phyloP scores from a whole-genome alignment of 2,797 vertebrate genomes.

The Poecilia velifera region DNA sequence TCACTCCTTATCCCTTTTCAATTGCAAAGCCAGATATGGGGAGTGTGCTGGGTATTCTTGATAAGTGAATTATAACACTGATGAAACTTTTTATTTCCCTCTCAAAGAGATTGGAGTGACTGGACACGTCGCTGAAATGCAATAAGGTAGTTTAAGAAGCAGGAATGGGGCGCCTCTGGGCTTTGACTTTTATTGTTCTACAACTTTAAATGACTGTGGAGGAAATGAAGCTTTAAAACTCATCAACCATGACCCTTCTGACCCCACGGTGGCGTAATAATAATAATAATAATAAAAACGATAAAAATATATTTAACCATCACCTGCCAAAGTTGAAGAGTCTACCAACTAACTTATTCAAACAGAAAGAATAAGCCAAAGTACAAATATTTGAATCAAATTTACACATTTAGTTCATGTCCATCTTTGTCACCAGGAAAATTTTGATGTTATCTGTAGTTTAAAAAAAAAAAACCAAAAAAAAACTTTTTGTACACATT shows the following conservation, averaged over 20 bases:
- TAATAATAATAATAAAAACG: not conserved
- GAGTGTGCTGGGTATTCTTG: constrained; percentile 49
- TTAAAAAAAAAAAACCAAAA: too few species aligned
- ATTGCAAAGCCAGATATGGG: constrained; percentile 56
- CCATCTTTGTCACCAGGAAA: not conserved
- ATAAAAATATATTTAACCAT: not conserved
- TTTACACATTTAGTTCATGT: not conserved
- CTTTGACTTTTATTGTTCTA: constrained; percentile 11
- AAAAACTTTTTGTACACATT: not conserved
- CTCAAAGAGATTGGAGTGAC: constrained; percentile 33
- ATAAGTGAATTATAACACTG: constrained; percentile 64
- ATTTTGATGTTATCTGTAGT: not conserved
- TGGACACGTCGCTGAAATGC: constrained; percentile 27
- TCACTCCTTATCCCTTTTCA: constrained; percentile 65
- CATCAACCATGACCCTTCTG: constrained; percentile 18
- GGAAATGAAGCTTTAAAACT: constrained; percentile 8
- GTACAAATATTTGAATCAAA: not conserved
- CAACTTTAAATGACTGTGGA: constrained; percentile 21
- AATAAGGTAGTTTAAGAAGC: constrained; percentile 29
- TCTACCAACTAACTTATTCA: not conserved
- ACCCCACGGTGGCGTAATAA: not conserved
- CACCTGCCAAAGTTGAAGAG: not conserved
- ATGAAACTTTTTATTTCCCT: constrained; percentile 60
- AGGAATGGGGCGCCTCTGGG: not conserved
- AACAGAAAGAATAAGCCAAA: not conserved